These are phyloP conservation scores for Prionailurus bengalensis DNA, from an alignment of 2,113 vertebrate genomes.

Conservation along the genomic window DNA sequence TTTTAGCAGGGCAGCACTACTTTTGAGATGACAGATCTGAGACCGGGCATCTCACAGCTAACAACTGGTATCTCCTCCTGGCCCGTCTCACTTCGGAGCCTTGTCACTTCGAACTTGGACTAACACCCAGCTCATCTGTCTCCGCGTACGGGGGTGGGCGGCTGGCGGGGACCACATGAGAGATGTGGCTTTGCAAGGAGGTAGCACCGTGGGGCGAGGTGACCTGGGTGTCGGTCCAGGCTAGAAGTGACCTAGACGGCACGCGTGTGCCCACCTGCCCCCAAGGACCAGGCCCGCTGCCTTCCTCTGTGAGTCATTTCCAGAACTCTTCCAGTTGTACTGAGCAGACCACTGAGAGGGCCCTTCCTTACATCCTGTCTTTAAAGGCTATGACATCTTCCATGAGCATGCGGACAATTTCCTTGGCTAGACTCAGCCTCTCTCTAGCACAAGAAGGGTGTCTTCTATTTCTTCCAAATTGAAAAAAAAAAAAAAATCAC, in stretches of 20 bases:
- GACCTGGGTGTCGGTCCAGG: too few species aligned
- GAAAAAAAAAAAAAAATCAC: neutral
- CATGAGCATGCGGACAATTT: neutral
- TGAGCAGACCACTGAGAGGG: neutral
- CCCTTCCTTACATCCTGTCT: neutral
- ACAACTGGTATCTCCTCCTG: neutral
- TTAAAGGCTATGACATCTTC: neutral
- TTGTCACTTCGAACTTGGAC: neutral
- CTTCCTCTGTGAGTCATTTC: neutral
- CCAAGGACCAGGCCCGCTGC: neutral
- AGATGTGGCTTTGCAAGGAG: too few species aligned
- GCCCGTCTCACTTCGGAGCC: neutral
- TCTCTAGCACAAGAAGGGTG: neutral
- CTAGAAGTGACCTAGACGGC: too few species aligned
- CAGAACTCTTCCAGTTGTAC: neutral
- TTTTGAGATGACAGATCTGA: neutral
- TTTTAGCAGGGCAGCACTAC: neutral
- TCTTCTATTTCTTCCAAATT: neutral
- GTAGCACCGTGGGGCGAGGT: too few species aligned
- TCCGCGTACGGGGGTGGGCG: too few species aligned
- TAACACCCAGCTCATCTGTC: neutral
- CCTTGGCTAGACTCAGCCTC: neutral
- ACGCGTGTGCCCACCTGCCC: rapidly evolving
- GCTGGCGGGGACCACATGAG: too few species aligned
- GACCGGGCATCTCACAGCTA: neutral